Evolutionary conservation across 2,797 vertebrate species (phyloP).

Genomic region (Girardinus metallicus): DNA sequence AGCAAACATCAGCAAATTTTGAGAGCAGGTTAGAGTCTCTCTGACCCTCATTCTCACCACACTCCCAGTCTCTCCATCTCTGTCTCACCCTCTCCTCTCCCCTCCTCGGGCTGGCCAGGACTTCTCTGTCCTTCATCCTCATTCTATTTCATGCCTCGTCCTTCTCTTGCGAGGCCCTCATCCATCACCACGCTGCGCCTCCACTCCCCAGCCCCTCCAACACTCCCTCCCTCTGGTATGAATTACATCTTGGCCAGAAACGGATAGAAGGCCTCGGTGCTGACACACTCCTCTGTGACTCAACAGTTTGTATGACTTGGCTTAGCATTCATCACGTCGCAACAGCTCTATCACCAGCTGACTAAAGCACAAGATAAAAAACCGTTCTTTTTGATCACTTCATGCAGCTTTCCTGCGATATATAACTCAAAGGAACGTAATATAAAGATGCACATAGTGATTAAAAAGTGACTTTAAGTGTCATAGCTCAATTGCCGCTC

Average conservation of each 20-base stretch:
- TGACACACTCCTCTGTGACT: constrained; percentile 72
- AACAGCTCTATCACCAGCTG: constrained; percentile 49
- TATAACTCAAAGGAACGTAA: constrained; percentile 25
- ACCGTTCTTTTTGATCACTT: constrained; percentile 37
- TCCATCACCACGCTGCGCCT: constrained; percentile 71
- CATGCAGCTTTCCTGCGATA: constrained; percentile 28
- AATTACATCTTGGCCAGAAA: constrained; percentile 54
- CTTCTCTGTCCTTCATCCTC: constrained; percentile 80
- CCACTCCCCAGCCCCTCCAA: neutral
- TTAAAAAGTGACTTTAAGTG: neutral
- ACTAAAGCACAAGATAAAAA: constrained; percentile 30
- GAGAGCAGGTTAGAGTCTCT: constrained; percentile 68
- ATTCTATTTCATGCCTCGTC: constrained; percentile 82
- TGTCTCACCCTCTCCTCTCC: constrained; percentile 66
- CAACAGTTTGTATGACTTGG: constrained; percentile 68
- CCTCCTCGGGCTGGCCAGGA: constrained; percentile 48
- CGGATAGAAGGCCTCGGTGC: constrained; percentile 47
- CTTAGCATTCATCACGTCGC: constrained; percentile 62
- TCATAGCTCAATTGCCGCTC: constrained; percentile 28
- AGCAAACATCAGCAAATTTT: constrained; percentile 77
- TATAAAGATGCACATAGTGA: constrained; percentile 37
- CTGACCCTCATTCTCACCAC: constrained; percentile 74
- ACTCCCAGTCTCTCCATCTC: constrained; percentile 71
- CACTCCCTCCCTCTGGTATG: constrained; percentile 25
- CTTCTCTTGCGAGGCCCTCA: constrained; percentile 71